Base-by-base conservation (phyloP, 2,113 vertebrate genomes). In the Oxyura jamaicensis region DNA sequence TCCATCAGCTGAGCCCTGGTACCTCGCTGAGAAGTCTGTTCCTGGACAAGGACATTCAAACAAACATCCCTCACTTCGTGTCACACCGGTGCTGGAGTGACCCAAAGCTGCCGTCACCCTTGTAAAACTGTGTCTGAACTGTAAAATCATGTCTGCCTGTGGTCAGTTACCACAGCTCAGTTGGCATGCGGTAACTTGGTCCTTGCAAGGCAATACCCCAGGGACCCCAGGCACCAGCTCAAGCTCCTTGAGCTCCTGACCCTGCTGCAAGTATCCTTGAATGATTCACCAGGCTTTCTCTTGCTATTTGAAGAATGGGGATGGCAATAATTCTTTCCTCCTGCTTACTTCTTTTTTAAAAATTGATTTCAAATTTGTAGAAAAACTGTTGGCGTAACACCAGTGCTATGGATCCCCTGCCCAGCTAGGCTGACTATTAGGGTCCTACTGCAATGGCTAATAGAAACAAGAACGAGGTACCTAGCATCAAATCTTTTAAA, bases 201-300 rank as follows among this genome's bases (percentile, higher is more conserved):
- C 50, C 63, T 52, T 26, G n/a, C 33, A 44, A 35, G 6, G 10
- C 44, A 59, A 23, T 31, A 66, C 8, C 19, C 6, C 39, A 26
- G 13, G 46, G 18, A 13, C 52, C 26, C 29, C 10, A 33, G 6
- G 11, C 36, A 76, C 28, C 52, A 36, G 4, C 31, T 5, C 74
- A 41, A 78, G 28, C 8, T 80, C 14, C 28, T 35, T 28, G 25
- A 65, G 18, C 8, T 73, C 14, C 29, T n/a, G 35, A 11, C 6
- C 5, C 8, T 0, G 0, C 26, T 13, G 10, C 6, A 36, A 48
- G 16, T 8, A 48, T 59, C 44, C 42, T 73, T 55, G 16, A 26
- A 28, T 10, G 17, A 29, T 20, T 69, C 44, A 25, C 21, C 56
- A 41, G 23, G 11, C 3, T 76, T 83, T 62, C 14, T 11, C 36